Conservation (phyloP, 2,797 vertebrate genomes). For the Cyclura pinguis region DNA sequence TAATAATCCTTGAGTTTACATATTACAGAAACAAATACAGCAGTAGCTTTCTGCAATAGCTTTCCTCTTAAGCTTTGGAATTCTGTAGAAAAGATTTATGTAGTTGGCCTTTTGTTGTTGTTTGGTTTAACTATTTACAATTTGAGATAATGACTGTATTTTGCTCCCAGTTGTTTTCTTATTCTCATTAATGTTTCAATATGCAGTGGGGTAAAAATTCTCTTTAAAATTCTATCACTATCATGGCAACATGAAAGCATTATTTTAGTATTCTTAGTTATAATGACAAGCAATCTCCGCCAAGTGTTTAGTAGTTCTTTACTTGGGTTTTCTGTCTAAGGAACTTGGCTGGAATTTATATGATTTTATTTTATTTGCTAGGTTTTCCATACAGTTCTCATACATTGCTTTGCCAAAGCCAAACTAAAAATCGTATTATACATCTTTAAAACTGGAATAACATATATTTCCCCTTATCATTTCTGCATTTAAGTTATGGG, state of each 20-base stretch:
- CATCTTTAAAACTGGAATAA: not conserved
- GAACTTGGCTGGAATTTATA: not conserved
- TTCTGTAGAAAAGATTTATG: slow-evolving; percentile 43
- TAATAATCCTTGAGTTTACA: slow-evolving; percentile 36
- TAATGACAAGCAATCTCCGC: not conserved
- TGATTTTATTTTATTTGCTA: slow-evolving; percentile 1
- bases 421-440: not conserved
- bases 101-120: slow-evolving; percentile 12
- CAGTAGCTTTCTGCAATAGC: slow-evolving; percentile 29
- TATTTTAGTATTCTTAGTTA: slow-evolving; percentile 28
- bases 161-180: slow-evolving; percentile 50
- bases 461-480: not conserved
- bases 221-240: slow-evolving; percentile 20
- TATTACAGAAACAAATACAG: slow-evolving; percentile 17
- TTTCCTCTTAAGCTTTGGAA: slow-evolving; percentile 37
- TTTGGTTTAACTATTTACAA: slow-evolving; percentile 53
- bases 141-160: slow-evolving; percentile 43
- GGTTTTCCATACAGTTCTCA: not conserved
- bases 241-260: slow-evolving; percentile 29
- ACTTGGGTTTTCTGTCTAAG: not conserved
- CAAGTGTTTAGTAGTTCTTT: not conserved
- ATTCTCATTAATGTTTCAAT: slow-evolving; percentile 33
- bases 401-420: not conserved
- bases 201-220: slow-evolving; percentile 24
- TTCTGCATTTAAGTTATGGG: too few relatives aligned